These are phyloP conservation scores for Latrodectus hesperus DNA, from an alignment of 2,888 invertebrate species.

Conservation along the genomic window DNA sequence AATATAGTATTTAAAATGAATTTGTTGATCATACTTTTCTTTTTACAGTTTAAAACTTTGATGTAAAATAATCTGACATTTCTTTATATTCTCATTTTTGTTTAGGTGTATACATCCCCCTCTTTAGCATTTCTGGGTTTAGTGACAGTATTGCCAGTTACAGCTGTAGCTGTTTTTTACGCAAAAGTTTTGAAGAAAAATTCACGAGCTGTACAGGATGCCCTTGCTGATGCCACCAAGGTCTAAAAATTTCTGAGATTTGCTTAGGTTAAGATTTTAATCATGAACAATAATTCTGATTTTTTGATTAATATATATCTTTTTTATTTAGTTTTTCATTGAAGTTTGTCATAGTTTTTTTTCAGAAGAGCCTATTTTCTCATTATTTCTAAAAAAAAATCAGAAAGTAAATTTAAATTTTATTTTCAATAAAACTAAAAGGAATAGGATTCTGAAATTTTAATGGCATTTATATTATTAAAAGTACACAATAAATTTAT, in stretches of 20 bases:
- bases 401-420: background rate
- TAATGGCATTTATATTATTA: too few relatives aligned
- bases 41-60: too few relatives aligned
- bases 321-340: too few relatives aligned
- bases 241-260: constrained; percentile 74
- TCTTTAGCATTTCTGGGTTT: constrained; percentile 89
- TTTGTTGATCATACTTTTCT: too few relatives aligned
- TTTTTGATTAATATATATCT: too few relatives aligned
- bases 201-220: constrained; percentile 83
- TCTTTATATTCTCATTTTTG: constrained; percentile 47
- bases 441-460: too few relatives aligned
- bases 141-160: constrained; percentile 92
- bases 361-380: background rate
- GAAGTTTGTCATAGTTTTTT: too few relatives aligned
- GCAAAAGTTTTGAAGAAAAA: constrained; percentile 87
- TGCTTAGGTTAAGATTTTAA: background rate
- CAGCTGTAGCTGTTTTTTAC: constrained; percentile 83
- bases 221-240: constrained; percentile 80
- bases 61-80: too few relatives aligned
- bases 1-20: too few relatives aligned
- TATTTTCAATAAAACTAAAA: too few relatives aligned
- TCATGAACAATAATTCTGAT: background rate
- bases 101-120: constrained; percentile 91
- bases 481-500: too few relatives aligned
- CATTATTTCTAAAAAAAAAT: background rate